Base-by-base conservation (phyloP, 2,113 vertebrate species). In the Psilopogon haemacephalus region DNA sequence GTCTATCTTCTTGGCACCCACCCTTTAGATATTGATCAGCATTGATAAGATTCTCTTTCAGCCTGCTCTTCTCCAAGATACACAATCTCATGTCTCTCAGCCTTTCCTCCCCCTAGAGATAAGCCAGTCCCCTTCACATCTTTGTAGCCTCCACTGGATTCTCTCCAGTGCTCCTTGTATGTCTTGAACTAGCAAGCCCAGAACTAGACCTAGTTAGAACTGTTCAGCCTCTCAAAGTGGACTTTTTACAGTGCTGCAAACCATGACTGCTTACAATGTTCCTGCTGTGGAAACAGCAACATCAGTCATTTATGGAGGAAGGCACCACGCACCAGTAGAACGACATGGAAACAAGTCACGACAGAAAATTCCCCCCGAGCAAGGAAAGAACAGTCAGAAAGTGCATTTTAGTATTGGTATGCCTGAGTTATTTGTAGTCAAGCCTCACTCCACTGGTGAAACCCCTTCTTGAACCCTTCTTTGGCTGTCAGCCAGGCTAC, bases 401-500 rank as follows among this genome's bases (percentile, higher is more conserved):
- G 26, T 2, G 5, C 55, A 33, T 35, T 88, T 46, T 60, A 21
- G 46, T 0, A 71, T 26, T 12, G 1, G 23, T 30, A 9, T 3
- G 46, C 6, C 44, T 1, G 5, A 95, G 64, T 14, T 75, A 15
- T 2, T 32, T 58, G 21, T 55, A 74, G 54, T 3, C 91, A 93
- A 89, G 85, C 9, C 28, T 85, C 88, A 59, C 16, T 30, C 59
- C 72, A 60, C 0, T 5, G 4, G 42, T 21, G 32, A 85, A 82
- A 68, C 40, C 60, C 59, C 6, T 80, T 77, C 52, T 67, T 74
- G 52, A 95, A 90, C 60, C 72, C 64, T 52, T 30, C 72, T 48
- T 14, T 86, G 85, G 92, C 90, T 55, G 69, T 19, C 72, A 70
- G 88, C 75, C 95, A 95, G 37, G 9, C 75, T 77, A 15, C 75